Conservation (phyloP, 2,113 vertebrate genomes). For the Sebastes schlegelii region DNA sequence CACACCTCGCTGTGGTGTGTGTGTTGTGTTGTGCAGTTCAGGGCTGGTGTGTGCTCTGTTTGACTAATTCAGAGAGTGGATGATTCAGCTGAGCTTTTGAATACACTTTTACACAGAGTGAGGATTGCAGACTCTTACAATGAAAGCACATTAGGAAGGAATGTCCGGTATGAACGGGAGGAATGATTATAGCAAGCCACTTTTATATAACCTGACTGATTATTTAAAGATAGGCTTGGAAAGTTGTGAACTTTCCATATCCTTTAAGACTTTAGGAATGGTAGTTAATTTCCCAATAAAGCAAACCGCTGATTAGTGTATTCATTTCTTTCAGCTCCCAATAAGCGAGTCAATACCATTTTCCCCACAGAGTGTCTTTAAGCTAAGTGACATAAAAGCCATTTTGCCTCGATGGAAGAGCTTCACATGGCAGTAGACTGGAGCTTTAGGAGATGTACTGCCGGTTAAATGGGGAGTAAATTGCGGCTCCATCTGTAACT, state of each 20-base stretch:
- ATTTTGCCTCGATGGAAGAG: constrained; percentile 9
- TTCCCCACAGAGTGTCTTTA: background rate
- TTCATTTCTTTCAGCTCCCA: background rate
- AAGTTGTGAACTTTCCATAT: background rate
- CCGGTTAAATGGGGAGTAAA: constrained; percentile 26
- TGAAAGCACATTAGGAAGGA: too few relatives aligned
- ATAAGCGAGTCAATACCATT: background rate
- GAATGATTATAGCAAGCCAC: too few relatives aligned
- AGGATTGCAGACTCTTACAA: too few relatives aligned
- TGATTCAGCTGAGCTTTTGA: too few relatives aligned
- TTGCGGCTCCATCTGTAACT: constrained; percentile 29
- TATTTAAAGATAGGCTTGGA: background rate
- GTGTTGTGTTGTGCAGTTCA: background rate
- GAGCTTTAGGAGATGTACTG: constrained; percentile 14
- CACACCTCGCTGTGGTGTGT: background rate
- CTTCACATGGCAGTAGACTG: background rate
- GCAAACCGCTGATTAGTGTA: background rate
- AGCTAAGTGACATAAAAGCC: constrained; percentile 10
- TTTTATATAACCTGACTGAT: background rate
- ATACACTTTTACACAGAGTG: too few relatives aligned
- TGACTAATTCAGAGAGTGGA: background rate
- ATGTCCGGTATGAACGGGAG: too few relatives aligned
- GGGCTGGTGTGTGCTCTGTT: background rate
- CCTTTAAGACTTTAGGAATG: background rate
- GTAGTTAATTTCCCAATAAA: background rate